Conservation (phyloP, 2,888 invertebrate genomes). For the Odontomyia ornata region DNA sequence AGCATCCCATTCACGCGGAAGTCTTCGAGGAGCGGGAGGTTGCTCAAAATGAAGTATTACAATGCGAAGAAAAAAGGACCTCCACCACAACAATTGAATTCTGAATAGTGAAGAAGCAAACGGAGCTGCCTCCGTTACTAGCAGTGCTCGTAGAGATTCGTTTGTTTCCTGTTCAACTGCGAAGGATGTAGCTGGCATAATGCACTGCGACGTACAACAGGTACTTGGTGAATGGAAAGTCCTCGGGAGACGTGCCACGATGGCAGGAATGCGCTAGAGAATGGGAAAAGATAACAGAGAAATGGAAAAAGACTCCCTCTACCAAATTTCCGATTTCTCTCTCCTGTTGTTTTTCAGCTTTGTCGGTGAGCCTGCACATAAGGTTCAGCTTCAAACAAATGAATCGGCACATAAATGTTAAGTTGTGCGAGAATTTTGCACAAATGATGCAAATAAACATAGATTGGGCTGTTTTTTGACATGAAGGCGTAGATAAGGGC, state of each 20-base stretch:
- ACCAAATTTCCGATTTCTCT: not conserved
- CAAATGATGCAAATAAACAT: not conserved
- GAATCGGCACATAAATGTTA: slow-evolving; percentile 1
- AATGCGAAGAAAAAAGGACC: not conserved
- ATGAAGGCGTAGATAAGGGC: not conserved
- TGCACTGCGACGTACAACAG: not conserved
- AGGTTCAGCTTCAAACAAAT: not conserved
- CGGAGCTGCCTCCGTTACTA: not conserved
- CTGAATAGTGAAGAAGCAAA: not conserved
- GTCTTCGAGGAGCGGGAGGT: not conserved
- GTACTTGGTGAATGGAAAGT: not conserved
- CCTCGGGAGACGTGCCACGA: not conserved
- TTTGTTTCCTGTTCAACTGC: slow-evolving; percentile 1
- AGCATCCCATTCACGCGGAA: not conserved
- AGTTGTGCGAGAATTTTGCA: slow-evolving; percentile 11
- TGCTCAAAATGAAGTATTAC: not conserved
- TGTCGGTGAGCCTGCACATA: not conserved
- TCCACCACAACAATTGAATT: not conserved
- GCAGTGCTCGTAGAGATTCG: not conserved
- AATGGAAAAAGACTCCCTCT: not conserved
- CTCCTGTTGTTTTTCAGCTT: not conserved
- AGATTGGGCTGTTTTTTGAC: not conserved
- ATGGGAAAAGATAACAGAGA: not conserved
- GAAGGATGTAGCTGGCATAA: not conserved
- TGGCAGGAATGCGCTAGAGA: not conserved